Percentiles rank a stretch among this genome's conserved stretches.
Evolutionary conservation across 2,113 vertebrate species (phyloP).

Genomic region (Hiodon alosoides): DNA sequence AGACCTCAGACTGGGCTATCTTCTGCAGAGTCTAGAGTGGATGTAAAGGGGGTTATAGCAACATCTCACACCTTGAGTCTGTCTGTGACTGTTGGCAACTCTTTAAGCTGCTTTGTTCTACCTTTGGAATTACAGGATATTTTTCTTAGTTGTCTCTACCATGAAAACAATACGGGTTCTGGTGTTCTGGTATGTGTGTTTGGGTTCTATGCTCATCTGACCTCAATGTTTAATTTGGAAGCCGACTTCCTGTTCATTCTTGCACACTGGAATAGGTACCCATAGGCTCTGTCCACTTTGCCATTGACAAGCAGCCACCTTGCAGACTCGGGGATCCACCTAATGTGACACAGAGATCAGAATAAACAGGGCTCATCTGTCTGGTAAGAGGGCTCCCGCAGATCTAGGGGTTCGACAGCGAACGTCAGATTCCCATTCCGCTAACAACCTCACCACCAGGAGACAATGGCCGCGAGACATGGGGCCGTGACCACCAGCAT

Average conservation of each 20-base stretch:
- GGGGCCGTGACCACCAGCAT: conserved; percentile 66
- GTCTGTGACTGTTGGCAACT: too few relatives aligned
- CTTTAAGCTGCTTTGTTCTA: too few relatives aligned
- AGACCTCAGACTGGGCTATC: conserved; percentile 28
- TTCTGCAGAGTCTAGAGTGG: conserved; percentile 43
- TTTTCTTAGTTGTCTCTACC: too few relatives aligned
- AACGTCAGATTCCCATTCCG: not conserved
- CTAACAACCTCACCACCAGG: conserved; percentile 66
- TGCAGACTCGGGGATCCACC: conserved; percentile 60
- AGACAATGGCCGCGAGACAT: conserved; percentile 59
- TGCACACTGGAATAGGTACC: conserved; percentile 45
- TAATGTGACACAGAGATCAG: conserved; percentile 10
- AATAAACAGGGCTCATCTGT: not conserved
- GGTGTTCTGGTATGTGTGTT: not conserved
- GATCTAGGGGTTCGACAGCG: not conserved
- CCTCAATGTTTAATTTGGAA: conserved; percentile 39
- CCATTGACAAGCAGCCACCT: conserved; percentile 54
- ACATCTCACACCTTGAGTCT: too few relatives aligned
- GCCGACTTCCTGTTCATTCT: conserved; percentile 39
- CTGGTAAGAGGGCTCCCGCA: too few relatives aligned
- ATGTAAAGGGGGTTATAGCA: not conserved
- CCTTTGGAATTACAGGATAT: too few relatives aligned
- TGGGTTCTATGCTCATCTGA: conserved; percentile 17
- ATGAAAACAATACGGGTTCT: too few relatives aligned
- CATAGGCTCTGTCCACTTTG: conserved; percentile 39